These are phyloP conservation scores for Catocala fraxini DNA, from an alignment of 2,888 invertebrate species.

Conservation along the genomic window DNA sequence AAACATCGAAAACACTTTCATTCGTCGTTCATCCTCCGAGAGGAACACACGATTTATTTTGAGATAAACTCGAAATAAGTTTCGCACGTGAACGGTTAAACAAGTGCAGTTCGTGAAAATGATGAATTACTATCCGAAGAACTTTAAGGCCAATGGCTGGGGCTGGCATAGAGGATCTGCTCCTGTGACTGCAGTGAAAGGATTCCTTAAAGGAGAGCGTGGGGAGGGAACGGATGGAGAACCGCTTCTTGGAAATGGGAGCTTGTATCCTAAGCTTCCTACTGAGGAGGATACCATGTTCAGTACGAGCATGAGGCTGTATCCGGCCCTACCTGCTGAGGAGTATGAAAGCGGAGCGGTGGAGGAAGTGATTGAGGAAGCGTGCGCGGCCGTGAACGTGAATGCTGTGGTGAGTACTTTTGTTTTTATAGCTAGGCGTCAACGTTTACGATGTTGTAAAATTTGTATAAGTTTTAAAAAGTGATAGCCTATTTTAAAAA, in stretches of 20 bases:
- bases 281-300: conserved; percentile 74
- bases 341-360: conserved; percentile 82
- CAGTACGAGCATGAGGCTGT: conserved; percentile 69
- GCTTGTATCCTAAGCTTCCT: conserved; percentile 77
- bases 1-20: conserved; percentile 30
- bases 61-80: conserved; percentile 28
- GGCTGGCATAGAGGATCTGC: conserved; percentile 77
- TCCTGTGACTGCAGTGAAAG: conserved; percentile 72
- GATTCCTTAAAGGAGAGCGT: conserved; percentile 74
- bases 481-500: neutral
- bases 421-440: conserved; percentile 3
- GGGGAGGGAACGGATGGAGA: conserved; percentile 64
- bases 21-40: conserved; percentile 43
- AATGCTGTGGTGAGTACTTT: conserved; percentile 74
- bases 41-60: conserved; percentile 51
- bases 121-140: conserved; percentile 79
- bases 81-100: conserved; percentile 25
- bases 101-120: conserved; percentile 36
- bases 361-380: conserved; percentile 79
- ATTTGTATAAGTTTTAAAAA: conserved; percentile 9
- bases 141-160: conserved; percentile 82
- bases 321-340: conserved; percentile 78
- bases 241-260: conserved; percentile 65
- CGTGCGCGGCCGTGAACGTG: conserved; percentile 78
- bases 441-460: conserved; percentile 28